Evolutionary conservation across 2,888 invertebrate species (phyloP), one percentile per base, ranked within the genome.

Genomic region (Volucella inanis): DNA sequence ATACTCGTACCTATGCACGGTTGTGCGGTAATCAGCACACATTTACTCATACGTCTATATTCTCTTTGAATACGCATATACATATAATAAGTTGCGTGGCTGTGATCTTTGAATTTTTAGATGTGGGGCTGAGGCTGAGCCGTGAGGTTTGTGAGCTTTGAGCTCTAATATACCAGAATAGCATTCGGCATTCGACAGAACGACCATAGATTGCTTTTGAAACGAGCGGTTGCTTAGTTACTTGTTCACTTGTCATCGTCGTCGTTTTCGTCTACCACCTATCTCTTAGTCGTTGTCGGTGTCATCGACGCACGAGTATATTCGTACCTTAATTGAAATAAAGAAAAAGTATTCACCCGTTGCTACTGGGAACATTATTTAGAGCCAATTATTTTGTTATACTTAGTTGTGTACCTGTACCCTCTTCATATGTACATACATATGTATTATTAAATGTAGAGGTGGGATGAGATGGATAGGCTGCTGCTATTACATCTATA

Each of bases 281-380:
- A 31, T 1, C 61, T 64, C 70, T 52, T 83, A 41, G 68, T 83
- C 54, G 76, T 80, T 47, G 59, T 39, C 57, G 15, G 31, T 43
- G 70, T 67, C 57, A 71, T 76, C 76, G 76, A 77, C 87, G 31
- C 31, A 31, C 31, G 31, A 31, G 31, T 31, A 31, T 31, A 31
- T 31, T 31, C 6, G 72, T 88, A 88, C 87, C 88, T 88, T 88
- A 87, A 88, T 88, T 88, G 88, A 88, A 88, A 87, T 88, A 87
- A 87, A 88, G 87, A 87, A 87, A 87, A 87, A 87, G 87, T 87
- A 88, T 88, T 88, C 88, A 87, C 87, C 84, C 87, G 83, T 87
- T 81, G 85, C 87, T 83, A 84, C 81, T 84, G 82, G 80, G 78
- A 84, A 88, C 88, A 88, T 87, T 88, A 82, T 83, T 82, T 65